A percentile compares a stretch with the other conserved stretches of the same genome.
phyloP scores from a whole-genome alignment of 2,888 invertebrate genomes.

The Bellardia bayeri region DNA sequence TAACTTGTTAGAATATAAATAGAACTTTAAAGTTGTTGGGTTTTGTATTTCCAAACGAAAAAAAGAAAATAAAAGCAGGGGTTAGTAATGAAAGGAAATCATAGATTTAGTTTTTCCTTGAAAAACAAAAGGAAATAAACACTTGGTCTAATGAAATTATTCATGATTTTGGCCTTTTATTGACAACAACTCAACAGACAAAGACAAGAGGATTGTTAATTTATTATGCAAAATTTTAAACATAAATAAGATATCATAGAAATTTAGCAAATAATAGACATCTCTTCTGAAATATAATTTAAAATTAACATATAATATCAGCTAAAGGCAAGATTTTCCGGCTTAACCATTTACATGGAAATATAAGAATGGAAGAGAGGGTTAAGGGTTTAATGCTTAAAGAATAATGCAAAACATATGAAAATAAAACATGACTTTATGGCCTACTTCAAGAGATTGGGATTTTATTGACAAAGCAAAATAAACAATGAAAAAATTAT shows the following conservation, averaged over 20 bases:
- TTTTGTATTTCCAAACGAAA: neutral
- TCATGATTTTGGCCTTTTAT: constrained; percentile 33
- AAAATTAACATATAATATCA: constrained; percentile 40
- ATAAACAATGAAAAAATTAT: too few species aligned
- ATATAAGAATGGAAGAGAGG: neutral
- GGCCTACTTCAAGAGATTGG: too few species aligned
- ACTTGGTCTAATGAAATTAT: constrained; percentile 54
- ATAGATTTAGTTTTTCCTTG: neutral
- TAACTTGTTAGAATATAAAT: neutral
- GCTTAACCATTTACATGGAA: neutral
- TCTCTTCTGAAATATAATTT: neutral
- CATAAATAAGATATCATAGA: constrained; percentile 13
- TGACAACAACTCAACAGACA: neutral
- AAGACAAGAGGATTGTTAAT: constrained; percentile 31
- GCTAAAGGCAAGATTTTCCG: neutral
- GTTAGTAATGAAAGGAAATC: neutral
- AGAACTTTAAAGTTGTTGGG: constrained; percentile 14
- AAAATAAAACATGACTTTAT: too few species aligned
- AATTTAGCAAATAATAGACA: neutral
- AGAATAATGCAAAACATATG: too few species aligned
- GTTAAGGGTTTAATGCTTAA: too few species aligned
- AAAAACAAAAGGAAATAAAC: constrained; percentile 12
- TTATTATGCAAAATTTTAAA: constrained; percentile 49
- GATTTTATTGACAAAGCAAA: too few species aligned
- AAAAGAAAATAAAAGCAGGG: neutral